Percentiles rank a stretch among this genome's conserved stretches.
phyloP scores from a whole-genome alignment of 2,797 vertebrate genomes.

The Philypnodon macrostomus region DNA sequence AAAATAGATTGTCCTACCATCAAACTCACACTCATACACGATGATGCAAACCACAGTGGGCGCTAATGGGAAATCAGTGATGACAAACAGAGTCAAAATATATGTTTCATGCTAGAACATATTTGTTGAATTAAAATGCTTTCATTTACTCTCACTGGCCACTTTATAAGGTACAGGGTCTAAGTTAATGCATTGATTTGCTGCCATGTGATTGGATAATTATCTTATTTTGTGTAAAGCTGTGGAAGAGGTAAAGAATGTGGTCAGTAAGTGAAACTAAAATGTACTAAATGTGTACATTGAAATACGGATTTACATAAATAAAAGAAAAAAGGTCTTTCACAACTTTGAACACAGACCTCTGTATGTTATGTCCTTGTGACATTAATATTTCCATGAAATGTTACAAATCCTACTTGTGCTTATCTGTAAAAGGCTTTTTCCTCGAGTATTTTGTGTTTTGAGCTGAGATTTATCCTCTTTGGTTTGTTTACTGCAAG shows the following conservation, averaged over 20 bases:
- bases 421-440: conserved; percentile 12
- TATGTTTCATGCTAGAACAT: not conserved
- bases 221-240: too few relatives aligned
- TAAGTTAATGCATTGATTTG: too few relatives aligned
- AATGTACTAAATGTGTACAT: too few relatives aligned
- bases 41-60: not conserved
- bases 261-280: too few relatives aligned
- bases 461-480: conserved; percentile 46
- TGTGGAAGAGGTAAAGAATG: too few relatives aligned
- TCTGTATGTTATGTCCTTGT: not conserved
- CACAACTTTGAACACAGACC: not conserved
- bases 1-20: conserved; percentile 23
- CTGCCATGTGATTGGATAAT: too few relatives aligned
- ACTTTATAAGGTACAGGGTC: too few relatives aligned
- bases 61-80: not conserved
- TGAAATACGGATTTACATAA: too few relatives aligned
- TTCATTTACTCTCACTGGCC: too few relatives aligned
- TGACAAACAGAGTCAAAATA: conserved; percentile 1
- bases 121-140: too few relatives aligned
- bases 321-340: not conserved
- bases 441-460: conserved; percentile 27
- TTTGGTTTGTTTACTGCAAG: conserved; percentile 52
- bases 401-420: conserved; percentile 25
- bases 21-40: conserved; percentile 2
- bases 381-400: conserved; percentile 10